Base-by-base conservation (phyloP, 2,113 vertebrate genomes). In the Ardeotis arabs region DNA sequence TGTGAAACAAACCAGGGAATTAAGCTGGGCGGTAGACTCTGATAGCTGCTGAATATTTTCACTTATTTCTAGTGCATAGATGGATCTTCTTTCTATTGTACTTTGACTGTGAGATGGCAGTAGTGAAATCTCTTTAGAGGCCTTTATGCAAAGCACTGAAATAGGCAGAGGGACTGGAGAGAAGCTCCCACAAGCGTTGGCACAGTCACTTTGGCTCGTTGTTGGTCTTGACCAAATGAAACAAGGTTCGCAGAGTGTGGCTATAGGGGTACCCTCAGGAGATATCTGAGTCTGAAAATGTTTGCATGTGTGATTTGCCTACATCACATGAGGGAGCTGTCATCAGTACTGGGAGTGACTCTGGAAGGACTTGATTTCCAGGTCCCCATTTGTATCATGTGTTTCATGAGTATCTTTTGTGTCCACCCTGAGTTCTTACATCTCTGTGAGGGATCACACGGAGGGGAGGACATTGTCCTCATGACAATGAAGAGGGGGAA, bases 311-410 rank as follows among this genome's bases (percentile, higher is more conserved):
- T 62, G 29, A 60, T 67, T 78, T 87, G 5, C 29, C n/a, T 14
- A 14, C 15, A 84, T 88, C 44, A 53, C 5, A 14, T 41, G 14
- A 72, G 14, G 5, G 33, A 59, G 11, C 66, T 63, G 37, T 69
- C 5, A 35, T 21, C 31, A 86, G 31, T 16, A 15, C 10, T 35
- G 9, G 23, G 14, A 91, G 55, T 18, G 44, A 37, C 53, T 69
- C 28, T 55, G 21, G 41, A 44, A 59, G 28, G 4, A 44, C 47
- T 44, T 28, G 9, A 31, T 90, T 90, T 88, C 23, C 63, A 76
- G 16, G 28, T 70, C 25, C 90, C 23, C 6, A 1, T 56, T 82
- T 29, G 3, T 41, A 37, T 53, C 25, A 29, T 0, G 0, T 21
- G 14, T 67, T 86, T 90, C 19, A 31, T 31, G 16, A 92, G 20